These are phyloP conservation scores for Fabriciana adippe DNA, from an alignment of 2,888 invertebrate genomes.

Conservation along the genomic window DNA sequence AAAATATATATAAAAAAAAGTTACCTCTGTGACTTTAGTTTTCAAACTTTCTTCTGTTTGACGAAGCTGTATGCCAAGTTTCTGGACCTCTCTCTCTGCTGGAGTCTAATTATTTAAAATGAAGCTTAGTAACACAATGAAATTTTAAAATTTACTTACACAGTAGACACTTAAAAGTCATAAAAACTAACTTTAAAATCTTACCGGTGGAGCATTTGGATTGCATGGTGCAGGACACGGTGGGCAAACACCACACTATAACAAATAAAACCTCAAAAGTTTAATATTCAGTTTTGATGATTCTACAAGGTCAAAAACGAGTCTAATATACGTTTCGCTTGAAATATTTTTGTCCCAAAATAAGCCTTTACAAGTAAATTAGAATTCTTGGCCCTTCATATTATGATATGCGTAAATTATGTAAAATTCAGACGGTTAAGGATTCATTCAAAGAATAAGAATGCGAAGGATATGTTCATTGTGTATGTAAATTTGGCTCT, in stretches of 20 bases:
- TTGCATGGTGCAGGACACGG: conserved; percentile 75
- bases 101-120: conserved; percentile 56
- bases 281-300: neutral
- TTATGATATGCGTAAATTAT: conserved; percentile 13
- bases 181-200: neutral
- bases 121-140: too few species aligned
- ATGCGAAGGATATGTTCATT: conserved; percentile 21
- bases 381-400: conserved; percentile 1
- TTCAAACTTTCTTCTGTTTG: conserved; percentile 86
- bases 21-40: conserved; percentile 85
- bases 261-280: conserved; percentile 32
- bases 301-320: neutral
- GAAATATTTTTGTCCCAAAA: neutral
- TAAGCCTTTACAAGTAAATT: conserved; percentile 14
- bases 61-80: conserved; percentile 83
- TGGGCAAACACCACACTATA: conserved; percentile 71
- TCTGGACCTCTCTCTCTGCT: conserved; percentile 81
- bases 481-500: conserved; percentile 29
- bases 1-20: neutral
- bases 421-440: conserved; percentile 14
- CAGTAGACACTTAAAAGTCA: neutral
- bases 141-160: neutral
- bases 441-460: conserved; percentile 25
- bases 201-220: conserved; percentile 66
- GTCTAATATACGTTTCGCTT: neutral